Percentiles rank a stretch among this genome's conserved stretches.
phyloP scores from a whole-genome alignment of 2,797 vertebrate species.

The Synanceia verrucosa region DNA sequence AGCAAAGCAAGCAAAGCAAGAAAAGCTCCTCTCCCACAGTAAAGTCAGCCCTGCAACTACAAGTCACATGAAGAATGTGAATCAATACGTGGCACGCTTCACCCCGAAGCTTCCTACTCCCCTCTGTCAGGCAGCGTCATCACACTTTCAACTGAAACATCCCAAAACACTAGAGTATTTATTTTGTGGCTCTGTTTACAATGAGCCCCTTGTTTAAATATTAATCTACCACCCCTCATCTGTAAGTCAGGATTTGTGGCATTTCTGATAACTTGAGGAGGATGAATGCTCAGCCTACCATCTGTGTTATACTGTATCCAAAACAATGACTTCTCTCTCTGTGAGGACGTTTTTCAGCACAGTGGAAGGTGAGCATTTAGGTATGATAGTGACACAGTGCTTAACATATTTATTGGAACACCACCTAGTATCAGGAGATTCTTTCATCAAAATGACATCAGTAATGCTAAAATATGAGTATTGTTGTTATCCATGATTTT shows the following conservation, averaged over 20 bases:
- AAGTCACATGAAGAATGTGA: constrained; percentile 9
- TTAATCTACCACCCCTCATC: not conserved
- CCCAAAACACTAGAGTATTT: not conserved
- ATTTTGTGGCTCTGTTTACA: not conserved
- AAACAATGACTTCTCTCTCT: not conserved
- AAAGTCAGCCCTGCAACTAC: constrained; percentile 4
- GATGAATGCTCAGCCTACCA: not conserved
- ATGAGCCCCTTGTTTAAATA: not conserved
- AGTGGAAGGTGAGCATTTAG: no score
- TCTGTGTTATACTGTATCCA: not conserved
- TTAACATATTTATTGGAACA: no score
- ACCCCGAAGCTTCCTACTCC: constrained; percentile 1
- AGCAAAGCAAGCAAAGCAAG: no score
- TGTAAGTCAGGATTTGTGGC: not conserved
- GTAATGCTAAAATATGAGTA: no score
- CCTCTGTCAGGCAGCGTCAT: constrained; percentile 3
- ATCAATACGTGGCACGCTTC: constrained; percentile 12
- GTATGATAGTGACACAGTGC: no score
- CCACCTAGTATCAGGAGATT: no score
- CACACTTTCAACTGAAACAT: not conserved
- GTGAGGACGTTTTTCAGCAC: no score
- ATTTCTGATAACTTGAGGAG: not conserved
- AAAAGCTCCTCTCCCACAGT: not conserved
- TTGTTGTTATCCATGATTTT: no score
- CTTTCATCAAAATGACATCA: no score